These are phyloP conservation scores for Manis crassicaudata DNA, from an alignment of 2,797 vertebrate species.

Conservation along the genomic window DNA sequence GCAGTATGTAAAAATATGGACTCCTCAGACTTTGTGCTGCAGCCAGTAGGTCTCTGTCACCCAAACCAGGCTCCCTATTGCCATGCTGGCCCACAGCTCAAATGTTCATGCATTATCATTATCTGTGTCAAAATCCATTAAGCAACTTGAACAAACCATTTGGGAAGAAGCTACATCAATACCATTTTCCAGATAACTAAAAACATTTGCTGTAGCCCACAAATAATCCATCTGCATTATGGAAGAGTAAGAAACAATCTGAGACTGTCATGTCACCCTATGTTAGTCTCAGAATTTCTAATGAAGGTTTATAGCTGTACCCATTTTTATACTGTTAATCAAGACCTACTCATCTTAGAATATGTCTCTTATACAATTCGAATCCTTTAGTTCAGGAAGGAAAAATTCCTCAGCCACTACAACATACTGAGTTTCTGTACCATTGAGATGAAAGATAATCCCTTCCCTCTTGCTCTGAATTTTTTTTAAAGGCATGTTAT, in stretches of 20 bases:
- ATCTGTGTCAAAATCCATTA: background rate
- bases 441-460: conserved; percentile 6
- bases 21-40: background rate
- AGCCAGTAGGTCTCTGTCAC: background rate
- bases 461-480: background rate
- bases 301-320: background rate
- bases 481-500: background rate
- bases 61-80: fast-evolving
- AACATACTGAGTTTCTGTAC: background rate
- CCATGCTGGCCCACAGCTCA: background rate
- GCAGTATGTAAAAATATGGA: background rate
- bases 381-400: background rate
- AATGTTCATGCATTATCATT: fast-evolving
- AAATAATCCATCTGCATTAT: background rate
- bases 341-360: background rate
- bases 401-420: background rate
- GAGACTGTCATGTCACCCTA: background rate
- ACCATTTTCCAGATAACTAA: background rate
- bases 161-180: conserved; percentile 3
- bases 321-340: background rate
- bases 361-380: background rate
- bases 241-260: conserved; percentile 37
- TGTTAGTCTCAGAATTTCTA: background rate
- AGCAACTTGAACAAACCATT: background rate
- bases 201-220: background rate